Evolutionary conservation across 2,797 vertebrate species (phyloP).

Genomic region (Cichlasoma orientale): DNA sequence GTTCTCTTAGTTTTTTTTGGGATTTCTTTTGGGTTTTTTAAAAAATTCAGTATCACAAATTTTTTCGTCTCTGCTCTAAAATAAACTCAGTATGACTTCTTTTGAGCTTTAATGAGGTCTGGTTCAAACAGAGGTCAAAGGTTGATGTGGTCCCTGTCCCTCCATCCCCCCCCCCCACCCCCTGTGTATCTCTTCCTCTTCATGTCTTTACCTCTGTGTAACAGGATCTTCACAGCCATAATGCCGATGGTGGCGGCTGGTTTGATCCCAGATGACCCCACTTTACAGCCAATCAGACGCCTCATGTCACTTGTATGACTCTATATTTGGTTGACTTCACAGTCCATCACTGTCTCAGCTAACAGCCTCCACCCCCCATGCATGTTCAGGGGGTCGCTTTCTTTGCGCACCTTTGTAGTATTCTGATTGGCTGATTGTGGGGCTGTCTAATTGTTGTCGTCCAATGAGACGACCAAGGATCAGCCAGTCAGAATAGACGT

Average conservation of each 20-base stretch:
- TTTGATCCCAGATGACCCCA: conserved; percentile 97
- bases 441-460: conserved; percentile 52
- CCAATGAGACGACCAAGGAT: conserved; percentile 44
- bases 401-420: conserved; percentile 48
- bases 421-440: conserved; percentile 89
- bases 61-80: not conserved
- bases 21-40: not conserved
- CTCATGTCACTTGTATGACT: conserved; percentile 94
- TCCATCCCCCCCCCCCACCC: not conserved
- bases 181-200: conserved; percentile 33
- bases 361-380: conserved; percentile 66
- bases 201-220: conserved; percentile 82
- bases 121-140: conserved; percentile 32
- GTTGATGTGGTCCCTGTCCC: conserved; percentile 55
- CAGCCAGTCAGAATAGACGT: conserved; percentile 82
- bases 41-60: not conserved
- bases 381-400: conserved; percentile 67
- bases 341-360: conserved; percentile 55
- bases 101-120: not conserved
- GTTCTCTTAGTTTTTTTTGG: not conserved
- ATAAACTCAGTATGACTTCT: conserved; percentile 14
- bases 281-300: conserved; percentile 97
- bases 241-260: conserved; percentile 99
- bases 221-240: conserved; percentile 99
- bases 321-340: conserved; percentile 63